Evolutionary conservation across 2,113 vertebrate species (phyloP).

Genomic region (Sterna hirundo): DNA sequence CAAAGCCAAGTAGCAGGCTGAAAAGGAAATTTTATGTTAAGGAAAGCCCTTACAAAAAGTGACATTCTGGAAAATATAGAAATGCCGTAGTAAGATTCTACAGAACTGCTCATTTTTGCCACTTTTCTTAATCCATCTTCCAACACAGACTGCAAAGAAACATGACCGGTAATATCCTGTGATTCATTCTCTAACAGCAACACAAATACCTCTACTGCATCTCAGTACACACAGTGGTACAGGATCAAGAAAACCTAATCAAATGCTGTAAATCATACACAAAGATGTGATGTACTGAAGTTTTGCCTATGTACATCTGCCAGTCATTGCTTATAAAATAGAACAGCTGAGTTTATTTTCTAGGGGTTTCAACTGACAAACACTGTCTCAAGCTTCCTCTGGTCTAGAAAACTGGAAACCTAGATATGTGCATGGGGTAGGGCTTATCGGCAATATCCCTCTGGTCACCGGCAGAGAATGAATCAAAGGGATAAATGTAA

Average conservation of each 20-base stretch:
- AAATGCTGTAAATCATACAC: background rate
- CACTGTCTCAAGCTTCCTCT: background rate
- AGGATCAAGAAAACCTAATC: background rate
- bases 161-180: background rate
- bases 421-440: background rate
- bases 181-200: background rate
- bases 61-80: background rate
- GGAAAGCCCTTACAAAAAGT: background rate
- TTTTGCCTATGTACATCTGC: background rate
- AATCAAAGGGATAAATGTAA: background rate
- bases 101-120: background rate
- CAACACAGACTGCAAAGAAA: background rate
- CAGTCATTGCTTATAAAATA: background rate
- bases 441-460: background rate
- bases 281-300: background rate
- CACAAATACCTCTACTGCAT: background rate
- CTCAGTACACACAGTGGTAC: background rate
- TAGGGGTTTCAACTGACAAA: background rate
- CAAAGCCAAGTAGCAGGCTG: background rate
- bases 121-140: fast-evolving
- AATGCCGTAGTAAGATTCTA: background rate
- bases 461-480: background rate
- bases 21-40: background rate
- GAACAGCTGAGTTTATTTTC: background rate
- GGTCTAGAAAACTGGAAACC: background rate